phyloP scores from a whole-genome alignment of 2,888 invertebrate species.

The Xestia sexstrigata region DNA sequence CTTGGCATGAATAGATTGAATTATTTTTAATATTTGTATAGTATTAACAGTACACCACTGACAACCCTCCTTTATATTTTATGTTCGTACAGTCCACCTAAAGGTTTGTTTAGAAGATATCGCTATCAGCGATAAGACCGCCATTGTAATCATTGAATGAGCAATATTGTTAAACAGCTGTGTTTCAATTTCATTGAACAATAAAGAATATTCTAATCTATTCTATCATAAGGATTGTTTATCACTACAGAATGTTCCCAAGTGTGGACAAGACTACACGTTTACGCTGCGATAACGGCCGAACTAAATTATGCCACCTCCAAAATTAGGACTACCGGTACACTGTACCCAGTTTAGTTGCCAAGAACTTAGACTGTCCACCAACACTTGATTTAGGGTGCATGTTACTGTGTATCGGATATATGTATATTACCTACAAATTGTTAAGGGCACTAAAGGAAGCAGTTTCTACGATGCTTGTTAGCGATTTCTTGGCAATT shows the following conservation, averaged over 20 bases:
- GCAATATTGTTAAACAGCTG: too few relatives aligned
- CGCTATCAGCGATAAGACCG: too few relatives aligned
- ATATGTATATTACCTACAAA: conserved; percentile 47
- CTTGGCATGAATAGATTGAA: too few relatives aligned
- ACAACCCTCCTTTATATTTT: too few relatives aligned
- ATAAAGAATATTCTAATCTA: too few relatives aligned
- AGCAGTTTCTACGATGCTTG: conserved; percentile 21
- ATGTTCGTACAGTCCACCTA: too few relatives aligned
- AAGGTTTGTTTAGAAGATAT: too few relatives aligned
- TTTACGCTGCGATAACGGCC: neutral
- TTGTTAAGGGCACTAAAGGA: conserved; percentile 52
- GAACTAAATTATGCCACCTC: conserved; percentile 54
- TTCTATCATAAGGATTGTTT: neutral
- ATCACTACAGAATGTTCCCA: neutral
- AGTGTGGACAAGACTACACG: conserved; percentile 22
- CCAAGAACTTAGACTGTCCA: conserved; percentile 63
- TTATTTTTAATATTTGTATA: too few relatives aligned
- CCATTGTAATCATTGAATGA: too few relatives aligned
- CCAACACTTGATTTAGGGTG: conserved; percentile 58
- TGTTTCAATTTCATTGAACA: too few relatives aligned
- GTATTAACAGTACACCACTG: too few relatives aligned
- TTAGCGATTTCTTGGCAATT: conserved; percentile 25
- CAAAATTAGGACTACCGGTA: conserved; percentile 54
- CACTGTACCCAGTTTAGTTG: conserved; percentile 44
- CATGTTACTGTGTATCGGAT: conserved; percentile 52